Evolutionary conservation across 2,113 vertebrate species (phyloP), one percentile per base, ranked within the genome.

Genomic region (Panurus biarmicus): DNA sequence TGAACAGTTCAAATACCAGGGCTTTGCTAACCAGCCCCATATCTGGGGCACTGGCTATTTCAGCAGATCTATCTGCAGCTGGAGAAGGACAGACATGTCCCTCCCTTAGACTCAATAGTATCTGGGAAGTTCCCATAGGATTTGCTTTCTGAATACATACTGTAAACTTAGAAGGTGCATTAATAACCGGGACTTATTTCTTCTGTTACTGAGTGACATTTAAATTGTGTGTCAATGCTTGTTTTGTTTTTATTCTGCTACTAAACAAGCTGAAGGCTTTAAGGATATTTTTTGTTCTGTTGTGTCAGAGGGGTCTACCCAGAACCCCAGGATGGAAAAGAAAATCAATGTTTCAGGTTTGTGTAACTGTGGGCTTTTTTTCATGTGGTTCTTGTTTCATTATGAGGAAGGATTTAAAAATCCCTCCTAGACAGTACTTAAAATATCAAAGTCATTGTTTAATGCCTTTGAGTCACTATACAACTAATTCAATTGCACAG

Each of bases 391-490:
- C 95, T 96, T 95, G 90, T 97, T 98, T 98, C 96, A 97, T 98
- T 98, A 98, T 96, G 94, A 98, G 95, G 95, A 97, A 97, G 96
- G 97, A 98, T 98, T 98, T 98, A 98, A 98, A 98, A 98, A 97
- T 97, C 97, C 97, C 97, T 98, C 96, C 97, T 97, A 98, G 98
- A 97, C 97, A 98, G 97, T 98, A 98, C 97, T 98, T 98, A 98
- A 98, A 98, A 98, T 98, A 98, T 98, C 98, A 98, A 98, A 98
- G 98, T 97, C 97, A 98, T 97, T 98, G 97, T 97, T 98, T 98
- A 98, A 97, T 98, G 97, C 97, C 97, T 98, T 97, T 98, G 97
- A 98, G 97, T 98, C 97, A 98, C 98, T 97, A 97, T 98, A 97
- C 97, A 96, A 96, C 97, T 98, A 98, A 98, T 98, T 98, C 98